A percentile compares a stretch with the other conserved stretches of the same genome.
Conservation (phyloP, 2,113 vertebrate genomes). For the Eira barbara region DNA sequence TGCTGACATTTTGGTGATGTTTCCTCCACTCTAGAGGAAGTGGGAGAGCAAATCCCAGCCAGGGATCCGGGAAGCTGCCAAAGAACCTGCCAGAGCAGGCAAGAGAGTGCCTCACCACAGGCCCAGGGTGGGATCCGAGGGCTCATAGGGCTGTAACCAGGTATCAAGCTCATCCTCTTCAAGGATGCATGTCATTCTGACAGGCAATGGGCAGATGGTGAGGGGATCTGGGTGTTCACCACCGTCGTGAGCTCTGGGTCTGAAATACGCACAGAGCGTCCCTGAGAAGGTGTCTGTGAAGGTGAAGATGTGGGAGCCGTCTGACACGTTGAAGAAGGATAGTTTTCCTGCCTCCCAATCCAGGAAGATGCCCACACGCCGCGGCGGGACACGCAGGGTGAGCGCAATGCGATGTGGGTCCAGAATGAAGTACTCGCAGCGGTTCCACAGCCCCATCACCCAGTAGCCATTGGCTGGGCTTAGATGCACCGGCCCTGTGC, state of each 20-base stretch:
- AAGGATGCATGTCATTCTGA: not conserved
- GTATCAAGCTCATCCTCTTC: not conserved
- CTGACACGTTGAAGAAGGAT: constrained; percentile 89
- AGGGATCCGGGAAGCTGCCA: not conserved
- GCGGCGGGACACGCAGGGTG: constrained; percentile 76
- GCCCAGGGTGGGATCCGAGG: not conserved
- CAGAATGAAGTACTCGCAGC: constrained; percentile 82
- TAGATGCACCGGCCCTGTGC: not conserved
- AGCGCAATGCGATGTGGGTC: constrained; percentile 77
- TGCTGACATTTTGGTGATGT: not conserved
- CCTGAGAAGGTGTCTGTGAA: constrained; percentile 84
- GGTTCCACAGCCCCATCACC: constrained; percentile 75
- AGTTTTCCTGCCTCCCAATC: constrained; percentile 88
- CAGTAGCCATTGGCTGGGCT: constrained; percentile 70
- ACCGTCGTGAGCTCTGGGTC: constrained; percentile 64
- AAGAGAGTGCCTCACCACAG: not conserved
- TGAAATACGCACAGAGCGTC: constrained; percentile 87
- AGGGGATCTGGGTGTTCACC: constrained; percentile 44
- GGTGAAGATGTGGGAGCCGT: constrained; percentile 88
- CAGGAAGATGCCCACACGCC: constrained; percentile 85
- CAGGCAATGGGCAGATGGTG: constrained; percentile 44
- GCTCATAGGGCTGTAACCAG: constrained; percentile 44
- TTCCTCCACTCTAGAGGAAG: too few species aligned
- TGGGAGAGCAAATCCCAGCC: not conserved
- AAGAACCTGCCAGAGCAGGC: not conserved